Conservation (phyloP, 2,888 invertebrate species). For the Caenorhabditis sinica region DNA sequence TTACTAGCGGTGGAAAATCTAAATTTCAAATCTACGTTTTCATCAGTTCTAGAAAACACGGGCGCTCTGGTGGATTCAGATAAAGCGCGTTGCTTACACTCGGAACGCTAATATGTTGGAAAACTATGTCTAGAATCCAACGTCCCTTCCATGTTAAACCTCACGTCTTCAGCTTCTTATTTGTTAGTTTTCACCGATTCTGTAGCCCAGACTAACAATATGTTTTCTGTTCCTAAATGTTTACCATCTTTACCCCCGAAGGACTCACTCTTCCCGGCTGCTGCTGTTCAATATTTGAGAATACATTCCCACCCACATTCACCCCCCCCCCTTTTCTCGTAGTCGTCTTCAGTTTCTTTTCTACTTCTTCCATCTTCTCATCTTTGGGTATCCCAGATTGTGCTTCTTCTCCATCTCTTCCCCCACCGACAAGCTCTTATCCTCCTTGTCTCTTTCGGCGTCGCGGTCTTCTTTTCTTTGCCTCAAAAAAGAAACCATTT, state of each 20-base stretch:
- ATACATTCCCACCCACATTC: constrained; percentile 15
- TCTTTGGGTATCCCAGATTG: constrained; percentile 18
- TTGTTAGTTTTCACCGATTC: constrained; percentile 13
- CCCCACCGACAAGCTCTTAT: constrained; percentile 7
- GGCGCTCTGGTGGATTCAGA: too few species aligned
- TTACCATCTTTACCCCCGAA: constrained; percentile 25
- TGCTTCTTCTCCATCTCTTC: constrained; percentile 4
- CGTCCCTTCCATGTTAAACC: too few species aligned
- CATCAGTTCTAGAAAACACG: too few species aligned
- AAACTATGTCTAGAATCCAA: background rate
- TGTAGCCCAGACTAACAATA: background rate
- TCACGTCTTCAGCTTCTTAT: background rate
- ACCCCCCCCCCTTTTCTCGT: background rate
- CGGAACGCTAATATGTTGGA: too few species aligned
- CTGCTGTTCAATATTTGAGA: constrained; percentile 32
- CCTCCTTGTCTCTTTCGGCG: background rate
- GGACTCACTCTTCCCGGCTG: background rate
- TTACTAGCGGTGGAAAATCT: too few species aligned
- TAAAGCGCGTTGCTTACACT: too few species aligned
- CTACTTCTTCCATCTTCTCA: background rate
- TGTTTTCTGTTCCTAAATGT: constrained; percentile 30
- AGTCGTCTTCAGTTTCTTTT: background rate
- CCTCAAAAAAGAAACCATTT: constrained; percentile 57
- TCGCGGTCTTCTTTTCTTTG: constrained; percentile 12
- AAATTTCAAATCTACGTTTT: too few species aligned